A percentile compares a stretch with the other conserved stretches of the same genome.
Conservation (phyloP, 2,888 invertebrate species). For the Oligia latruncula region DNA sequence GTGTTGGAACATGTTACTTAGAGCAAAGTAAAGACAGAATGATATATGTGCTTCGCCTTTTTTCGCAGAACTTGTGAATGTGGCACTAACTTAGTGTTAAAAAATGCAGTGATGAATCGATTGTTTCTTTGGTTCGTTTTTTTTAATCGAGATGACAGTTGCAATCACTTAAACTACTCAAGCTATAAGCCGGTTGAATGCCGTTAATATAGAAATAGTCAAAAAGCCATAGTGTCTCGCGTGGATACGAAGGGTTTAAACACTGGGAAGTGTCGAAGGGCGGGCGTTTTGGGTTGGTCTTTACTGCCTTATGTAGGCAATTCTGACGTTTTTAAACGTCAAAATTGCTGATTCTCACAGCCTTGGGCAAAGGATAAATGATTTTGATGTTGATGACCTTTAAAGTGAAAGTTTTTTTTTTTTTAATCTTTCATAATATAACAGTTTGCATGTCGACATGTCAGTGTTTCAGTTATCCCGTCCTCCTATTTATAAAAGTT, state of each 20-base stretch:
- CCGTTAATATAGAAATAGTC: too few species aligned
- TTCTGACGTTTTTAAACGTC: neutral
- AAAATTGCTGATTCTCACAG: neutral
- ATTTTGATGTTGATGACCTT: neutral
- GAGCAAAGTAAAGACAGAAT: conserved; percentile 31
- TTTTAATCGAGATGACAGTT: neutral
- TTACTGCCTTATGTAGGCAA: neutral
- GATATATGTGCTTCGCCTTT: conserved; percentile 19
- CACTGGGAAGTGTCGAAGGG: too few species aligned
- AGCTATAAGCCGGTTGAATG: neutral
- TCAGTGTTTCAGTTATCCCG: neutral
- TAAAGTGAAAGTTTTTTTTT: neutral
- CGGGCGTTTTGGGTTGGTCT: neutral
- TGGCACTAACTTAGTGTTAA: neutral
- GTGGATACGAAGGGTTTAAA: neutral
- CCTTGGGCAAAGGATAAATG: neutral
- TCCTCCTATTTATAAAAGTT: neutral
- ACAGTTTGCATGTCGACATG: too few species aligned
- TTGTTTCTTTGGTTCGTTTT: neutral
- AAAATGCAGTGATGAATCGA: neutral
- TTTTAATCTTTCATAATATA: neutral
- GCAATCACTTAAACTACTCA: neutral
- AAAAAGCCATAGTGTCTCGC: too few species aligned
- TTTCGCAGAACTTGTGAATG: conserved; percentile 25
- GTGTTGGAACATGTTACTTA: conserved; percentile 27